Base-by-base conservation (phyloP, 1,140 invertebrate genomes). In the Scylla paramamosain region DNA sequence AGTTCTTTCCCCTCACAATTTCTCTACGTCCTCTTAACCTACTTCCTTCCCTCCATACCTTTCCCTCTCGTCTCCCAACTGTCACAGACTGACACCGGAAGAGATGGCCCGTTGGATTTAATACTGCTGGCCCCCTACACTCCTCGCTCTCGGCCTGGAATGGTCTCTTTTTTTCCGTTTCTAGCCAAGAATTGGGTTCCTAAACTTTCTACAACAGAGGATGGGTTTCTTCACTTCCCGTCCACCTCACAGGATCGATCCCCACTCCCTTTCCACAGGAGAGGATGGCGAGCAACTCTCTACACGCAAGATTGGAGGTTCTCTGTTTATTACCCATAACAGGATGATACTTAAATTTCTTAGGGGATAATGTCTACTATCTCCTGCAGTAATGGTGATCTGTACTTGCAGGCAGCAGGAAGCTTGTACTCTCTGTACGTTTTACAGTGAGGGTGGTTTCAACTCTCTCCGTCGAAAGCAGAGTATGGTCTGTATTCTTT, bases 21-120 rank as follows among this genome's bases (percentile, higher is more conserved):
- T 20, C 67, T 77, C 67, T 20, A 7, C 67, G 67, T 77, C 67
- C 67, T n/a, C 67, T 25, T 77, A 77, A 77, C 67, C 67, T 77
- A 77, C 67, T n/a, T 77, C 67, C 67, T 77, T n/a, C 67, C 67
- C 67, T 77, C 67, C 67, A n/a, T 77, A 7, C 67, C 67, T 77
- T 77, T 77, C 20, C 67, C 67, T 20, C 67, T 77, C 67, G 67
- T 77, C 20, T 77, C 25, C 67, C 20, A 77, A 77, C 67, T 77
- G 67, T n/a, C 67, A 77, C 25, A 12, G 67, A 77, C 67, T 77
- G 67, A 77, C 67, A 77, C 67, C 67, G 67, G 67, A 77, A 77
- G 67, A 77, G 67, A 77, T 77, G 67, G 67, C 67, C n/a, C 67
- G 67, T n/a, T 77, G 67, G 67, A 77, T 77, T 77, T 77, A 77